Base-by-base conservation (phyloP, 2,888 invertebrate species). In the Dryobota labecula region DNA sequence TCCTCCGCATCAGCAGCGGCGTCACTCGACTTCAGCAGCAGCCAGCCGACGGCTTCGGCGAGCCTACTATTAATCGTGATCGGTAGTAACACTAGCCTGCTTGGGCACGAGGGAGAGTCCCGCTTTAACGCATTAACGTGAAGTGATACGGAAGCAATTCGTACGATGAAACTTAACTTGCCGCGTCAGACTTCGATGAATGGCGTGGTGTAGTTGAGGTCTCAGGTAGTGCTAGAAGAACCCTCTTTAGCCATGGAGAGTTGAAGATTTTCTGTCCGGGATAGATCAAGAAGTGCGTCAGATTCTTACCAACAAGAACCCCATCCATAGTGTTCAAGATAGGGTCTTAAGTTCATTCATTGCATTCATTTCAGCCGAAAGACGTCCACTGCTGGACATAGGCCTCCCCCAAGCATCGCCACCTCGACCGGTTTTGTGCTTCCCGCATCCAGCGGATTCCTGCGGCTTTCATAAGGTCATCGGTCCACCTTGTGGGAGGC, bases 31-130 rank as follows among this genome's bases (percentile, higher is more conserved):
- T 30, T 60, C 82, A 70, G 65, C 53, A 71, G 38, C 74, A 65
- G 75, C 76, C 77, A 80, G 58, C 57, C 70, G 77, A 82, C 82
- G 80, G 80, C 70, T 76, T 84, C 74, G 85, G 85, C 65, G 81
- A 78, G 82, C 80, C 83, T 83, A 83, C 88, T 86, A 90, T 91
- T 90, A 91, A 91, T 91, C 90, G 88, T 88, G 84, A 89, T 86
- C 75, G 60, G 67, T 81, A 64, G 69, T 24, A 38, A 64, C 75
- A 80, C 79, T 63, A 61, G 7, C n/a, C 27, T 27, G 33, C 27
- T 36, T 7, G 9, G 5, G 24, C 8, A 36, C 15, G 9, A 45
- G 30, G 65, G 84, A 81, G 53, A 70, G 24, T 82, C 69, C 51
- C 65, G 53, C 5, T 62, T 36, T 27, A 11, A 6, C 27, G n/a